Evolutionary conservation across 2,888 invertebrate species (phyloP).

Genomic region (Dysmachus trigonus): DNA sequence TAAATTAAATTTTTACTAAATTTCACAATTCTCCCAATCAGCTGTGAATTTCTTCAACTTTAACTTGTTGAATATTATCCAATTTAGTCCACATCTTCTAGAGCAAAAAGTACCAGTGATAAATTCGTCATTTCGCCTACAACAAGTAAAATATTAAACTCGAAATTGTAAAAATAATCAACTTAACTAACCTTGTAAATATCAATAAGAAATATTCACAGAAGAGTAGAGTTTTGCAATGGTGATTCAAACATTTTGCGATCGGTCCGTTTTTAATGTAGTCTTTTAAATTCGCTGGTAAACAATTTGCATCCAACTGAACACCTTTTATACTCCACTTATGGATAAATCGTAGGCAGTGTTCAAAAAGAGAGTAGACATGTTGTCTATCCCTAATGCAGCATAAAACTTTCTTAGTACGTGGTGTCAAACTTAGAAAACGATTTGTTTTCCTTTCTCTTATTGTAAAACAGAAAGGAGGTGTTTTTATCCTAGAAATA

Average conservation of each 20-base stretch:
- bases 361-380: neutral
- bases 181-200: neutral
- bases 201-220: neutral
- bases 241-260: neutral
- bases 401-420: neutral
- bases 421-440: neutral
- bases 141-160: neutral
- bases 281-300: neutral
- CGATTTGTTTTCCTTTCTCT: neutral
- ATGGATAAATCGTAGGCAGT: neutral
- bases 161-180: neutral
- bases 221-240: neutral
- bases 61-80: neutral
- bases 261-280: neutral
- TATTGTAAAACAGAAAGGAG: neutral
- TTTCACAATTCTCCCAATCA: neutral
- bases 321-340: neutral
- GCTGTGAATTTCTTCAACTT: neutral
- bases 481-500: neutral
- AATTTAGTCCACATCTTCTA: neutral
- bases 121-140: neutral
- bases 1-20: neutral
- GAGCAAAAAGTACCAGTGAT: neutral
- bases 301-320: neutral
- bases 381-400: neutral